A percentile compares a stretch with the other conserved stretches of the same genome.
phyloP scores from a whole-genome alignment of 2,888 invertebrate species.

The Papilio demoleus region DNA sequence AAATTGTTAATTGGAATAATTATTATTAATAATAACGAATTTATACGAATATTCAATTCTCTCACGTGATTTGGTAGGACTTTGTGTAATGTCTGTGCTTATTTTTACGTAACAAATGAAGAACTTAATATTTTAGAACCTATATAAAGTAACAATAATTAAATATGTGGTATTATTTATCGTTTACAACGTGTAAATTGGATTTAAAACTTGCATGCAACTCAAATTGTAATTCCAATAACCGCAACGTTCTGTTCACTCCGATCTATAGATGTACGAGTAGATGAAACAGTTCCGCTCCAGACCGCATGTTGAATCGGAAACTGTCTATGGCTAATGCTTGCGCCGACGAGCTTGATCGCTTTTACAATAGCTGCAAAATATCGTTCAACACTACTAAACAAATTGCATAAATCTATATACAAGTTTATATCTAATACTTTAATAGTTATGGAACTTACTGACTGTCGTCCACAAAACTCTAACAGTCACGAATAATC shows the following conservation, averaged over 20 bases:
- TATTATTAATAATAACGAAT: no score
- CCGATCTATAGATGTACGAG: slow-evolving; percentile 13
- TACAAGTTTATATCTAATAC: background rate
- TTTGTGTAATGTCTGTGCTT: no score
- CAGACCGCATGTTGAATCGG: slow-evolving; percentile 27
- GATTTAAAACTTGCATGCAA: background rate
- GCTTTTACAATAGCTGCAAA: slow-evolving; percentile 12
- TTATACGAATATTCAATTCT: no score
- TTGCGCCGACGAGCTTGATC: slow-evolving; percentile 9
- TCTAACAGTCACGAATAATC: no score
- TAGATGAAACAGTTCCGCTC: slow-evolving; percentile 24
- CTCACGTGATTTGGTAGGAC: no score
- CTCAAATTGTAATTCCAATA: slow-evolving; percentile 24
- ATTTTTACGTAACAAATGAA: no score
- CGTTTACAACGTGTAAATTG: background rate
- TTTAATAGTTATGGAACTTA: background rate
- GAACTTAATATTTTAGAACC: no score
- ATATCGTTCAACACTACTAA: background rate
- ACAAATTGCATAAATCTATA: background rate
- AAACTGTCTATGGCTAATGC: slow-evolving; percentile 31
- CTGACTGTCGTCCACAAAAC: no score
- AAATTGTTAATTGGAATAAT: no score
- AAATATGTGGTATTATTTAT: no score
- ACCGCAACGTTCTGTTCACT: slow-evolving; percentile 13
- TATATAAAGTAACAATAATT: no score